A percentile compares a stretch with the other conserved stretches of the same genome.
phyloP scores from a whole-genome alignment of 1,140 invertebrate genomes.

The Ctenoplectra terminalis region DNA sequence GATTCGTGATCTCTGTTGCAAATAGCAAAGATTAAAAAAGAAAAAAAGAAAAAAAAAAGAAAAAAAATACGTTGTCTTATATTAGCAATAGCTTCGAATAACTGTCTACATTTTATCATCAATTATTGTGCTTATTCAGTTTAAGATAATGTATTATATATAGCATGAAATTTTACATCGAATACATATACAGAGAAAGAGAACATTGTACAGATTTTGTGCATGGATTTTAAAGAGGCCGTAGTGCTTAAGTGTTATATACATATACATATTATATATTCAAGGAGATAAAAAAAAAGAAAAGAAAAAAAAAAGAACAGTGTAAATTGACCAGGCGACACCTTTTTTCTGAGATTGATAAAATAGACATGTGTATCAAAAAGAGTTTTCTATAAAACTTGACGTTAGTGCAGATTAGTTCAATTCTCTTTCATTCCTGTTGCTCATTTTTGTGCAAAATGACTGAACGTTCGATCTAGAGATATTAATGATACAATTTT shows the following conservation, averaged over 20 bases:
- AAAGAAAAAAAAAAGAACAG: too few species aligned
- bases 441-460: neutral
- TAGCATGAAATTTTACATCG: conserved; percentile 66
- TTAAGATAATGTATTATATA: conserved; percentile 64
- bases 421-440: neutral
- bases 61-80: conserved; percentile 51
- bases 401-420: conserved; percentile 60
- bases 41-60: conserved; percentile 2
- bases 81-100: conserved; percentile 60
- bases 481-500: neutral
- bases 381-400: conserved; percentile 67
- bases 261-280: conserved; percentile 33
- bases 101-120: conserved; percentile 61
- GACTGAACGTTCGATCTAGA: neutral
- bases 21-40: conserved; percentile 21
- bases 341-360: conserved; percentile 48
- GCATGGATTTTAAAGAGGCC: conserved; percentile 68
- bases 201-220: conserved; percentile 66
- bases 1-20: conserved; percentile 62
- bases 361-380: conserved; percentile 54
- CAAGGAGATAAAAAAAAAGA: conserved; percentile 16
- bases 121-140: conserved; percentile 62
- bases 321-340: conserved; percentile 51
- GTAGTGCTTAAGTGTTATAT: conserved; percentile 68
- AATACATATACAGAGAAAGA: conserved; percentile 49